These are phyloP conservation scores for Cylloceria caligata DNA, from an alignment of 2,888 invertebrate species.

Conservation along the genomic window DNA sequence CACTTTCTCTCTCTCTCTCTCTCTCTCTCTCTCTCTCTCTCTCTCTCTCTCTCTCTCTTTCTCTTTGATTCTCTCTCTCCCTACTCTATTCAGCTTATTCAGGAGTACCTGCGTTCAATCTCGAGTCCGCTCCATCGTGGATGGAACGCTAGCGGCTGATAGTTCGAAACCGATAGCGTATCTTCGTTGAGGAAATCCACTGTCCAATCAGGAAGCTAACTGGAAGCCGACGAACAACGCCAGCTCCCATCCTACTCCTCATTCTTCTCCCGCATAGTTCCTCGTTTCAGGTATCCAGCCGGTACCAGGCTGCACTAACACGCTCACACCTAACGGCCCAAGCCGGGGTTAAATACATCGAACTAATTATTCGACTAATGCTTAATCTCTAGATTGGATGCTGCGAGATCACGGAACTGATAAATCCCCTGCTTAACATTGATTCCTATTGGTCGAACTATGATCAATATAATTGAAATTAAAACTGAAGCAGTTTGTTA, in stretches of 20 bases:
- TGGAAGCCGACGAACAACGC: constrained; percentile 28
- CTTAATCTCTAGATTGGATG: constrained; percentile 15
- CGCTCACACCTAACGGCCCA: background rate
- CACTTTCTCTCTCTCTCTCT: constrained; percentile 6
- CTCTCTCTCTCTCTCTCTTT: no score
- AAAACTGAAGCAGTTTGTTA: no score
- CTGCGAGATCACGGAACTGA: constrained; percentile 18
- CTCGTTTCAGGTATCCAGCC: constrained; percentile 35
- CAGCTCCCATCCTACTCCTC: background rate
- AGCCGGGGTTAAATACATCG: constrained; percentile 32
- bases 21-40: no score
- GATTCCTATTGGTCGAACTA: no score
- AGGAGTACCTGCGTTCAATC: constrained; percentile 19
- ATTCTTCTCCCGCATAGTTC: constrained; percentile 17
- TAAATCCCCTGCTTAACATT: constrained; percentile 1
- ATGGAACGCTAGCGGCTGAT: constrained; percentile 22
- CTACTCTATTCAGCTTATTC: constrained; percentile 14
- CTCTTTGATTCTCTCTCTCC: background rate
- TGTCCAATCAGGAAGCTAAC: constrained; percentile 51
- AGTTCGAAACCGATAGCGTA: constrained; percentile 40
- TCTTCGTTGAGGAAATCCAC: constrained; percentile 45
- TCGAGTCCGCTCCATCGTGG: constrained; percentile 5
- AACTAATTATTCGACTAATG: constrained; percentile 47
- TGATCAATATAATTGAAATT: no score
- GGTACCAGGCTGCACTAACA: background rate